phyloP scores from a whole-genome alignment of 2,797 vertebrate species.

The Rhinella marina region DNA sequence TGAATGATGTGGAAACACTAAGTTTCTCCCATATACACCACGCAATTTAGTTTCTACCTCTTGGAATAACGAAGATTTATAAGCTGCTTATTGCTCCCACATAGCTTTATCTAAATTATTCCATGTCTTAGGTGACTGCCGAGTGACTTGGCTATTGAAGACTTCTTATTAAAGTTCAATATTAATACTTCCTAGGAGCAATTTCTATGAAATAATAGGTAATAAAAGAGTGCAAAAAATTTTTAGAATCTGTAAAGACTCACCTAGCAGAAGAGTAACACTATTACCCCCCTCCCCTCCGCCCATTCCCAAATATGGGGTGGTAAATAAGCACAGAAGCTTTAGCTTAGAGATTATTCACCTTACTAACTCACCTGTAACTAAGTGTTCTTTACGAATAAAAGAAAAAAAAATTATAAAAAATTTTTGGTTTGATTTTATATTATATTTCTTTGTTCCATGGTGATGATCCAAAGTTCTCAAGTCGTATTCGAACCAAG shows the following conservation, averaged over 20 bases:
- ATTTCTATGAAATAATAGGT: background rate
- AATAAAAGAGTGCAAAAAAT: background rate
- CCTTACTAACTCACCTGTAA: slow-evolving; percentile 43
- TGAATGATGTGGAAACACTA: background rate
- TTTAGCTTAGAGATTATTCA: slow-evolving; percentile 61
- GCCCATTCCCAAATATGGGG: slow-evolving; percentile 84
- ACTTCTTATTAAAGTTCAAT: background rate
- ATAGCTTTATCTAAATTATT: background rate
- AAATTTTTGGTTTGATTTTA: background rate
- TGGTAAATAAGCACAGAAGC: slow-evolving; percentile 84
- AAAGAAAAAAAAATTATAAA: background rate
- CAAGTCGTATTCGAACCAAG: background rate
- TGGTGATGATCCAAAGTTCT: background rate
- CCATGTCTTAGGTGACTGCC: background rate
- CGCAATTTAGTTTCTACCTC: background rate
- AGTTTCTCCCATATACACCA: background rate
- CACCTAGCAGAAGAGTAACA: slow-evolving; percentile 34
- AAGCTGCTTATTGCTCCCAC: background rate
- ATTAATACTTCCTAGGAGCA: background rate
- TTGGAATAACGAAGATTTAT: background rate
- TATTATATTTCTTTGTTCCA: background rate
- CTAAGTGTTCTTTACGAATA: too few relatives aligned
- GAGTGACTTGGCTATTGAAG: background rate
- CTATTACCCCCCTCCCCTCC: slow-evolving; percentile 72
- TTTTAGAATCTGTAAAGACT: background rate